Evolutionary conservation across 2,888 invertebrate genomes (phyloP).

Genomic region (Phaedon cochleariae): DNA sequence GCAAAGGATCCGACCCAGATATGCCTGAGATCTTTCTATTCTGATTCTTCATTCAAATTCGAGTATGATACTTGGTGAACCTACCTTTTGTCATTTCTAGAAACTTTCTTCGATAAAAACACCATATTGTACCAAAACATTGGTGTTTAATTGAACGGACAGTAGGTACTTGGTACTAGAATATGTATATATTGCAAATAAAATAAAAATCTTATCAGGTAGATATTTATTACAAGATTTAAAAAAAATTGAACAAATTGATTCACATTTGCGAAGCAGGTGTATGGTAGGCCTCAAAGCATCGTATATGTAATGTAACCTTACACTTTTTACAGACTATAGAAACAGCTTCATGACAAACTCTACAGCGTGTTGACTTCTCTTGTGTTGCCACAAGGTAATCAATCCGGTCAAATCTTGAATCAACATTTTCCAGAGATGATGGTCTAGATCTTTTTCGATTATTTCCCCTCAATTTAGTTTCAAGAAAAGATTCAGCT

Average conservation of each 20-base stretch:
- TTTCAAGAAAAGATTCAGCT: slow-evolving; percentile 9
- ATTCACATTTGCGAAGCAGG: not conserved
- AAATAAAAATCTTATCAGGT: not conserved
- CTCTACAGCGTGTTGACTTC: not conserved
- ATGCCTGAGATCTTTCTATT: too few species aligned
- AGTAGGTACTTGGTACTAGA: slow-evolving; percentile 12
- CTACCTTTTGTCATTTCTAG: not conserved
- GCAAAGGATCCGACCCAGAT: too few species aligned
- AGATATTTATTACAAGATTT: slow-evolving; percentile 11
- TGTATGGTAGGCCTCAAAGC: not conserved
- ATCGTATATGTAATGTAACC: not conserved
- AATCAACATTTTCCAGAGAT: not conserved
- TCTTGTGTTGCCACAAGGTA: not conserved
- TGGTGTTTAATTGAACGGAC: slow-evolving; percentile 7
- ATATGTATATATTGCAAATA: slow-evolving; percentile 5
- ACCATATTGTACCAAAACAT: slow-evolving; percentile 3
- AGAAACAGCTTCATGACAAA: not conserved
- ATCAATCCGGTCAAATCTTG: not conserved
- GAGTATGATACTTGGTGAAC: not conserved
- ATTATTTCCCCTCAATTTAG: slow-evolving; percentile 3
- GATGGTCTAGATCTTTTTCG: slow-evolving; percentile 11
- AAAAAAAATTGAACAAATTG: not conserved
- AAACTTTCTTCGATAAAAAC: not conserved
- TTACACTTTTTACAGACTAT: not conserved
- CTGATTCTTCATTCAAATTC: not conserved